Base-by-base conservation (phyloP, 2,888 invertebrate genomes). In the Aporophyla lueneburgensis region DNA sequence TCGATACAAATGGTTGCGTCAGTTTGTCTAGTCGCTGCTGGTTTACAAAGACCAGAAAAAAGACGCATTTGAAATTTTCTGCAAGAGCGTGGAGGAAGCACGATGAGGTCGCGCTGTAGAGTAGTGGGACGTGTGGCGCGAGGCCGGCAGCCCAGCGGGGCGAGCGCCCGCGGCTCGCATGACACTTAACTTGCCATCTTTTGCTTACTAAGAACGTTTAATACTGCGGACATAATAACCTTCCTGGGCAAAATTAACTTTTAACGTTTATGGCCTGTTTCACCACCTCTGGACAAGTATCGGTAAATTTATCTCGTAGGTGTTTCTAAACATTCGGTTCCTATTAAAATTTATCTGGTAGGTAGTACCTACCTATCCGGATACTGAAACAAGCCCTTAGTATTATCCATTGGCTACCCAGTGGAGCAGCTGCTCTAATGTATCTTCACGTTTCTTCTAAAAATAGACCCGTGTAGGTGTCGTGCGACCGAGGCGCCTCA, bases 401-500 rank as follows among this genome's bases (percentile, higher is more conserved):
- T 69, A 54, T 69, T 5, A 59, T 72, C 27, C n/a, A 80, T 76
- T 76, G 75, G 71, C 78, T 63, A 68, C 63, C 46, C 53, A 54
- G 56, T 51, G 65, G 75, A 76, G 68, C 65, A 62, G 63, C 59
- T 14, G 71, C 27, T 68, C 51, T 71, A 63, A 61, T 19, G 24
- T 73, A 46, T 49, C 40, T 21, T 71, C 33, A 61, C 59, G 54
- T 71, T 74, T 72, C 21, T 62, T 63, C 59, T 73, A 61, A 65
- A 49, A 69, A 54, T 49, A 49, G 61, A 72, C 56, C 49, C 73
- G 74, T 76, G 74, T 80, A 76, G 84, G 84, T 87, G 88, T 81
- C 79, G 86, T 86, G 84, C 81, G 84, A 82, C 67, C 84, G 73
- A 68, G 77, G 74, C 82, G 80, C 84, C 86, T 80, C 86, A 78